Percentiles rank a stretch among this genome's conserved stretches.
Conservation (phyloP, 2,888 invertebrate genomes). For the Tetranychus truncatus region DNA sequence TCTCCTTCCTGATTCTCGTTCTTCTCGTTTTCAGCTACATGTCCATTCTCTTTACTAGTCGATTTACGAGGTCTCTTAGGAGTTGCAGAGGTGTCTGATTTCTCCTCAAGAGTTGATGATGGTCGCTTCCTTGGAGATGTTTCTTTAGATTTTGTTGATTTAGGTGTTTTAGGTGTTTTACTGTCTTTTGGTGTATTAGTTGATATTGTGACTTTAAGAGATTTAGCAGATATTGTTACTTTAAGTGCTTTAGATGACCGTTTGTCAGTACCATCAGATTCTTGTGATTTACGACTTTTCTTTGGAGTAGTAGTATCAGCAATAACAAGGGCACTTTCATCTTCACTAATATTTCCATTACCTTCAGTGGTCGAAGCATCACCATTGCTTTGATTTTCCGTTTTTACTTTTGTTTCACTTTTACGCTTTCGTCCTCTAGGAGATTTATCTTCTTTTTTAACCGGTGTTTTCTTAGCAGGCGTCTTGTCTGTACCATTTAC, state of each 20-base stretch:
- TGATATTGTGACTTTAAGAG: background rate
- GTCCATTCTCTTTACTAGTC: background rate
- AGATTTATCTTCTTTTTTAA: background rate
- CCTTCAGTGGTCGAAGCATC: background rate
- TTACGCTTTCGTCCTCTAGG: background rate
- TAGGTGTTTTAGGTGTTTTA: background rate
- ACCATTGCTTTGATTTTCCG: background rate
- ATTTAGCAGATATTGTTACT: too few relatives aligned
- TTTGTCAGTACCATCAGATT: background rate
- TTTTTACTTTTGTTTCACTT: background rate
- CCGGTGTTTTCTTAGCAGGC: background rate
- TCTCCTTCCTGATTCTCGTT: background rate
- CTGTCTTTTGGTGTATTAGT: background rate
- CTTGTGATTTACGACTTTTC: background rate
- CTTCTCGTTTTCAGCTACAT: background rate
- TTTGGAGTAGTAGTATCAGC: background rate
- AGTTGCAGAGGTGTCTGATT: background rate
- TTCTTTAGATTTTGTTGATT: background rate
- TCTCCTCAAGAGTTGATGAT: background rate
- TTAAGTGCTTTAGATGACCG: background rate
- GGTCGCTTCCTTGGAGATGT: background rate
- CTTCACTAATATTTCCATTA: background rate
- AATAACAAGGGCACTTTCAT: slow-evolving; percentile 8
- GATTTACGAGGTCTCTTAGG: background rate
- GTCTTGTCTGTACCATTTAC: background rate